Base-by-base conservation (phyloP, 2,797 vertebrate genomes). In the Poecilia gillii region DNA sequence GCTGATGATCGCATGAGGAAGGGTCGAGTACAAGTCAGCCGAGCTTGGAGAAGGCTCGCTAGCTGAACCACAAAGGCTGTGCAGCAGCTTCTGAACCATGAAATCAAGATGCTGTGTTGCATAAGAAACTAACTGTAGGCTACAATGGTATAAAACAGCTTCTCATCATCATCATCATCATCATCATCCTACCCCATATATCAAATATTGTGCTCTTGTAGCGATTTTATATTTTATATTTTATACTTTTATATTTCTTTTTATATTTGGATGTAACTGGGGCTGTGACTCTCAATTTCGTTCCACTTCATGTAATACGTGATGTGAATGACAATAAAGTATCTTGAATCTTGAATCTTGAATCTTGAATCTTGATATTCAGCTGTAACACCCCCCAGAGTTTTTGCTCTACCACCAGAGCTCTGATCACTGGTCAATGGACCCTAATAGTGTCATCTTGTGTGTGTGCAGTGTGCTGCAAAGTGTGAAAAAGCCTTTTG, bases 381-480 rank as follows among this genome's bases (percentile, higher is more conserved):
- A 68, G 36, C 36, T 23, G 64, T 43, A 70, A 70, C 5, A 25
- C 39, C 66, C 66, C 18, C 66, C 36, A 6, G 62, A 8, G 62
- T 39, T 39, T 33, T 39, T 66, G 16, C 16, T 20, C 33, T 66
- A 39, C 62, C 62, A 66, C 16, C 18, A 18, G n/a, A 72, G 23
- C 70, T n/a, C 41, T 31, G 25, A 33, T 33, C 57, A 62, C 18
- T 2, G 6, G 49, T 51, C 20, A 51, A 20, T 51, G 20, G 18
- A 51, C 13, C 71, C 13, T 46, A 55, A 46, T 33, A 12, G 8
- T 23, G 31, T 64, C 31, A 64, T 64, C 59, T 39, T 36, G 2
- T 33, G 33, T 33, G 33, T 33, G 33, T 33, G 33, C 72, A 78
- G 46, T 83, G 84, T 84, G 41, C 81, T 81, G 84, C 87, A 88